Evolutionary conservation across 2,888 invertebrate genomes (phyloP).

Genomic region (Synanthedon myopaeformis): DNA sequence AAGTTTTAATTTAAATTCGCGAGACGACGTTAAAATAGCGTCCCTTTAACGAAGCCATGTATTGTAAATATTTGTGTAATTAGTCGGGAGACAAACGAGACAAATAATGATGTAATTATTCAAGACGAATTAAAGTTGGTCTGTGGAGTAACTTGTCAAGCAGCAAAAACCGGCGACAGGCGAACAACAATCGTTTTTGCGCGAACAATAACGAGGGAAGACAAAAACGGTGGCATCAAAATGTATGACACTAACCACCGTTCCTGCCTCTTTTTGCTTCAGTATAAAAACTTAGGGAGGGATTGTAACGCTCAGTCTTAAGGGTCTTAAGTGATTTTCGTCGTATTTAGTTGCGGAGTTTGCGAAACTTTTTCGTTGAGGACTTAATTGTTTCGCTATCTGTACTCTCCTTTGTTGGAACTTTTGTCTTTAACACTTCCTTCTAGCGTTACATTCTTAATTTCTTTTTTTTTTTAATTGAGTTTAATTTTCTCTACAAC

Average conservation of each 20-base stretch:
- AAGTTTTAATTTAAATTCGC: slow-evolving; percentile 2
- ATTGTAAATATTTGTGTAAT: background rate
- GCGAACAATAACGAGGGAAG: slow-evolving; percentile 36
- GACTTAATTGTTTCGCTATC: slow-evolving; percentile 46
- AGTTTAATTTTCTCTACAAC: background rate
- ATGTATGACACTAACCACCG: slow-evolving; percentile 50
- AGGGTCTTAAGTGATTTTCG: slow-evolving; percentile 33
- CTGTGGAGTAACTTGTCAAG: slow-evolving; percentile 52
- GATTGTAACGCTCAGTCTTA: slow-evolving; percentile 34
- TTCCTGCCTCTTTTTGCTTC: slow-evolving; percentile 32
- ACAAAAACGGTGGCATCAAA: slow-evolving; percentile 55
- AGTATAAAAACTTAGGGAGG: slow-evolving; percentile 36
- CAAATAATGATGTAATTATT: slow-evolving; percentile 59
- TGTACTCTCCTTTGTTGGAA: slow-evolving; percentile 11
- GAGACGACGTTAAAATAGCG: background rate
- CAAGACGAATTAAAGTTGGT: slow-evolving; percentile 44
- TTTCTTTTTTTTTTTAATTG: background rate
- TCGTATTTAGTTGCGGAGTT: slow-evolving; percentile 45
- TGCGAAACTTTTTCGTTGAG: slow-evolving; percentile 30
- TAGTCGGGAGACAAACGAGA: slow-evolving; percentile 12
- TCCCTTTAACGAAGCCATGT: background rate
- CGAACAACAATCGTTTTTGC: slow-evolving; percentile 53
- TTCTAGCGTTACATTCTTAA: background rate
- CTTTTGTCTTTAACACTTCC: slow-evolving; percentile 1
- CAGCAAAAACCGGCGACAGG: slow-evolving; percentile 53